phyloP scores from a whole-genome alignment of 2,888 invertebrate genomes.

The Chalcosyrphus nemorum region DNA sequence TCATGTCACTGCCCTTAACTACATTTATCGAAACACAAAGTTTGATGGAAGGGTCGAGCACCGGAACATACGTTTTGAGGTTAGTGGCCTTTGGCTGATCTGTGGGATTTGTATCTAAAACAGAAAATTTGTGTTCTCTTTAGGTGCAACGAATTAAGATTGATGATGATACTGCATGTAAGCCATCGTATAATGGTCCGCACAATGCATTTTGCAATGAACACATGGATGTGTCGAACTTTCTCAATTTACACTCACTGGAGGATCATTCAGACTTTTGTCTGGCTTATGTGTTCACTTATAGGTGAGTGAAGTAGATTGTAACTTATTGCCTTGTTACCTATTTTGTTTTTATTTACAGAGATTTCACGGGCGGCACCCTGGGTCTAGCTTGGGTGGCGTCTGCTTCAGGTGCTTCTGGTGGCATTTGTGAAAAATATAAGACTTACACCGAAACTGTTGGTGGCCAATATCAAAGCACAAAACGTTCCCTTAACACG shows the following conservation, averaged over 20 bases:
- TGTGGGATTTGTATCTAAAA: background rate
- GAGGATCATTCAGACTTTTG: slow-evolving; percentile 99
- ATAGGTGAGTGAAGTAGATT: slow-evolving; percentile 81
- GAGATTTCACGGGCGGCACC: slow-evolving; percentile 99
- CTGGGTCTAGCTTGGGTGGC: slow-evolving; percentile 99
- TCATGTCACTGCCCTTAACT: slow-evolving; percentile 99
- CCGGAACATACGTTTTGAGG: slow-evolving; percentile 97
- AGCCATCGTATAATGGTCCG: slow-evolving; percentile 85
- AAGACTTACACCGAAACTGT: slow-evolving; percentile 98
- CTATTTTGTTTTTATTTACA: slow-evolving; percentile 74
- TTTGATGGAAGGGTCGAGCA: slow-evolving; percentile 96
- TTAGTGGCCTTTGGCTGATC: slow-evolving; percentile 79
- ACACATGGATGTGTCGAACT: slow-evolving; percentile 99
- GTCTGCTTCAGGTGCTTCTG: slow-evolving; percentile 97
- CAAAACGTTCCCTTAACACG: slow-evolving; percentile 97
- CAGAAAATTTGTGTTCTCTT: slow-evolving; percentile 2
- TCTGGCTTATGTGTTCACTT: slow-evolving; percentile 99
- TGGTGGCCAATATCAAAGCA: slow-evolving; percentile 96
- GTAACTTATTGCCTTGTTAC: background rate
- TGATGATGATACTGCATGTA: slow-evolving; percentile 93
- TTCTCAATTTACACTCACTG: slow-evolving; percentile 97
- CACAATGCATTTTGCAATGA: slow-evolving; percentile 95
- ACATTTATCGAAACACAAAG: slow-evolving; percentile 96
- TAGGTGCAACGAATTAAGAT: slow-evolving; percentile 86
- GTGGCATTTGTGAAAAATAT: slow-evolving; percentile 99